Evolutionary conservation across 2,888 invertebrate species (phyloP), one percentile per base, ranked within the genome.

Genomic region (Andrena bicolor): DNA sequence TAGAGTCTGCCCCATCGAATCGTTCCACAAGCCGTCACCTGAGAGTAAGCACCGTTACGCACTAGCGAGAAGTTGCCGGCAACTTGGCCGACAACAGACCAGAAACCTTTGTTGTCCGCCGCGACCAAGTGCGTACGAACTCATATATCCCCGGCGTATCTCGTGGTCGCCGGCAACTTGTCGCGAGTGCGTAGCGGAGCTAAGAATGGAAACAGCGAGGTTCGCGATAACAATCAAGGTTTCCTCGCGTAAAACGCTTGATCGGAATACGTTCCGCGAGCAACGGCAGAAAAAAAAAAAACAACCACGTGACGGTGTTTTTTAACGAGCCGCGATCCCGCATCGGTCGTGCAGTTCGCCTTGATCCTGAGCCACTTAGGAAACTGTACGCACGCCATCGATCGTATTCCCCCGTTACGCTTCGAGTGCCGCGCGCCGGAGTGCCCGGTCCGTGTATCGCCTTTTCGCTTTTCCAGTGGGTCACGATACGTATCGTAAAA

Each of bases 351-450:
- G 49, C 23, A 23, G 74, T 71, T 79, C 48, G 66, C 79, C 78
- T 82, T 78, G 74, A 82, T 78, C 78, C 79, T 75, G 61, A 74
- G 61, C 64, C 64, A 30, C 49, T 64, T 48, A 35, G 5, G 30
- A 30, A 53, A 8, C 41, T 23, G 8, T 35, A 10, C n/a, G 10
- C 10, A 16, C n/a, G 20, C 28, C 41, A 41, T 60, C 64, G 49
- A 74, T 61, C 58, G 53, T 23, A 53, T 65, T 60, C 23, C 35
- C 8, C 16, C 16, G 26, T 49, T 64, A 35, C 61, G 35, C 68
- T 48, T 23, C 23, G 61, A 51, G 48, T 53, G 58, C 23, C 10
- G 48, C 16, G 23, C 13, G 32, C 23, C 56, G 26, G 1, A 20
- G 8, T 20, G n/a, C 6, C 32, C 41, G 20, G 20, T n/a, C 10